A percentile compares a stretch with the other conserved stretches of the same genome.
Evolutionary conservation across 2,888 invertebrate genomes (phyloP).

Genomic region (Ferrisia virgata): DNA sequence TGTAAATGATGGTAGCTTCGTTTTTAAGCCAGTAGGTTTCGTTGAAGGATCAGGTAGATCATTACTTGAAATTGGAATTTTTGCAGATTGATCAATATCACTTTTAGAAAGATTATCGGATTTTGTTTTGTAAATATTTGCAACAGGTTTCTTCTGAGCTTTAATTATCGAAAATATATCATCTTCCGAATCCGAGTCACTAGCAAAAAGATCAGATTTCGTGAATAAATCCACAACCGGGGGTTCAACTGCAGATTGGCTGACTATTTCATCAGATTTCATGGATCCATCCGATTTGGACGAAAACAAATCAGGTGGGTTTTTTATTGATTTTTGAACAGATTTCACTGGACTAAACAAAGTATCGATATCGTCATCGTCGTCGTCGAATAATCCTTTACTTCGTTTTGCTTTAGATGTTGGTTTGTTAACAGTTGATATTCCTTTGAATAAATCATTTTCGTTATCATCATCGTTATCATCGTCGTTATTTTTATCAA

Average conservation of each 20-base stretch:
- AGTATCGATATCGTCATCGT: conserved; percentile 1
- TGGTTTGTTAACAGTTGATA: background rate
- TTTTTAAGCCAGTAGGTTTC: background rate
- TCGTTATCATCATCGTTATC: background rate
- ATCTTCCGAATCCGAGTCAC: conserved; percentile 31
- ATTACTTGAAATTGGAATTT: background rate
- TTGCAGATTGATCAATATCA: background rate
- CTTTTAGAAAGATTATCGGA: background rate
- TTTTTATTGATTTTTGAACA: background rate
- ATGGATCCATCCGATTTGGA: background rate
- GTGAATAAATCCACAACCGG: background rate
- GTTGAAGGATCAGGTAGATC: background rate
- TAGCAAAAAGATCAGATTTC: background rate
- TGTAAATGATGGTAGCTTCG: background rate
- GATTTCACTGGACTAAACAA: background rate
- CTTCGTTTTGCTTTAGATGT: background rate
- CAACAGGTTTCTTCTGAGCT: background rate
- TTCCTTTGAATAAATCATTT: background rate
- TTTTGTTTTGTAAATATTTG: background rate
- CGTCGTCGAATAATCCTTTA: conserved; percentile 22
- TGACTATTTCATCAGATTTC: background rate
- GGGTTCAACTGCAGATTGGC: background rate
- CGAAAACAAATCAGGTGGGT: background rate
- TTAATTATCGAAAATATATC: conserved; percentile 26
- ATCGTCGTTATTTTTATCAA: background rate